Percentiles rank a stretch among this genome's conserved stretches.
phyloP scores from a whole-genome alignment of 2,888 invertebrate species.

The Xanthia togata region DNA sequence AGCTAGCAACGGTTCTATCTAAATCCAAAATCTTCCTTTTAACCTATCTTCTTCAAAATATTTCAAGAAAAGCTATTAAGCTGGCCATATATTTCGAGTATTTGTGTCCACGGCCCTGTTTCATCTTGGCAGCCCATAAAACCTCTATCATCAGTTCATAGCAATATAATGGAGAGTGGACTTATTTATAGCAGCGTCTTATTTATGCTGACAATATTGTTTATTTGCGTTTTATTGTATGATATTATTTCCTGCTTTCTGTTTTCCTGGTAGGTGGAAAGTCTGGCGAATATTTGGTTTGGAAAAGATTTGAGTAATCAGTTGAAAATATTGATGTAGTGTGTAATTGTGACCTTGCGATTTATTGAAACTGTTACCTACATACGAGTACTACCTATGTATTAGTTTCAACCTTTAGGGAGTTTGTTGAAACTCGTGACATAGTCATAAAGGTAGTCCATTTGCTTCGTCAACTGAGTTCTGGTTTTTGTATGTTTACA shows the following conservation, averaged over 20 bases:
- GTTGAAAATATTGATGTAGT: neutral
- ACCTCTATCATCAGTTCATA: slow-evolving; percentile 75
- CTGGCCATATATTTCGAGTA: slow-evolving; percentile 69
- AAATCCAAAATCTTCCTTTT: slow-evolving; percentile 8
- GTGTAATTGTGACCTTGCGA: neutral
- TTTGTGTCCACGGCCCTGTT: slow-evolving; percentile 63
- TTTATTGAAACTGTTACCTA: neutral
- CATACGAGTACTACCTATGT: neutral
- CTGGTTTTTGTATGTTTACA: neutral
- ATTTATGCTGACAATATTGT: slow-evolving; percentile 61
- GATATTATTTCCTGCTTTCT: slow-evolving; percentile 40
- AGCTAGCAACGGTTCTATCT: neutral
- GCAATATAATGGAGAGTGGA: slow-evolving; percentile 73
- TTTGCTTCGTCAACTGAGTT: neutral
- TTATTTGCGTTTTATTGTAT: slow-evolving; percentile 60
- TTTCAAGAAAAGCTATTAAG: slow-evolving; percentile 70
- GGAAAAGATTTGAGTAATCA: slow-evolving; percentile 5
- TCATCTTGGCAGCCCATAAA: slow-evolving; percentile 66
- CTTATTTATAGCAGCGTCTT: slow-evolving; percentile 60
- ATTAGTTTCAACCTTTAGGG: neutral
- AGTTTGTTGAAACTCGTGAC: neutral
- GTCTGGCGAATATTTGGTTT: slow-evolving; percentile 9
- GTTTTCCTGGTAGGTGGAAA: slow-evolving; percentile 36
- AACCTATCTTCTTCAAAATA: slow-evolving; percentile 61
- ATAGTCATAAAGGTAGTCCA: neutral